Evolutionary conservation across 1,140 invertebrate species (phyloP).

Genomic region (Zaprionus ghesquierei): DNA sequence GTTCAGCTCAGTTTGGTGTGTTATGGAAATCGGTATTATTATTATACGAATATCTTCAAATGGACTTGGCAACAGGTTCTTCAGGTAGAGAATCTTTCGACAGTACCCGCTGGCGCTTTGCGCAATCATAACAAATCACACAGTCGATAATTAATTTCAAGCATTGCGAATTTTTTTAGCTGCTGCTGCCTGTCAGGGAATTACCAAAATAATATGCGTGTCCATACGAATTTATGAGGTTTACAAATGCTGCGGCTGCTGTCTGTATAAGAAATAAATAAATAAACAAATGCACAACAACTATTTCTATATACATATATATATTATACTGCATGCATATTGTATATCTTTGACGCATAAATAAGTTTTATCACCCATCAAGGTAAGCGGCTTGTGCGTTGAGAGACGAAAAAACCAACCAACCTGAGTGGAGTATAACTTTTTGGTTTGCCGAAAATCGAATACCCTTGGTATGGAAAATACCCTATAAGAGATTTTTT

Average conservation of each 20-base stretch:
- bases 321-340: conserved; percentile 3
- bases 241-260: conserved; percentile 55
- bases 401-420: background rate
- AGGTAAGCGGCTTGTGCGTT: conserved; percentile 60
- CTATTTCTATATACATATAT: background rate
- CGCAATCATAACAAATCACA: conserved; percentile 65
- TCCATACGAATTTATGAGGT: conserved; percentile 55
- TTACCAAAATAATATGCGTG: conserved; percentile 52
- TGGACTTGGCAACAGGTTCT: conserved; percentile 39
- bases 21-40: background rate
- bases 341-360: conserved; percentile 64
- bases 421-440: background rate
- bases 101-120: conserved; percentile 45
- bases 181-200: conserved; percentile 48
- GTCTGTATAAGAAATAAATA: conserved; percentile 35
- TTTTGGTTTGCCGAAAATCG: background rate
- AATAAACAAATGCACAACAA: conserved; percentile 42
- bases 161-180: conserved; percentile 69
- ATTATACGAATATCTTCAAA: background rate
- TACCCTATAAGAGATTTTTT: background rate
- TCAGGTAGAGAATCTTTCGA: conserved; percentile 32
- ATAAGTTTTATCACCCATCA: conserved; percentile 77
- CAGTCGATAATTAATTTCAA: conserved; percentile 67
- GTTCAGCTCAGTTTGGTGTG: background rate
- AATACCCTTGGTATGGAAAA: conserved; percentile 1